phyloP scores from a whole-genome alignment of 2,113 vertebrate species.

The Amphiprion ocellaris region DNA sequence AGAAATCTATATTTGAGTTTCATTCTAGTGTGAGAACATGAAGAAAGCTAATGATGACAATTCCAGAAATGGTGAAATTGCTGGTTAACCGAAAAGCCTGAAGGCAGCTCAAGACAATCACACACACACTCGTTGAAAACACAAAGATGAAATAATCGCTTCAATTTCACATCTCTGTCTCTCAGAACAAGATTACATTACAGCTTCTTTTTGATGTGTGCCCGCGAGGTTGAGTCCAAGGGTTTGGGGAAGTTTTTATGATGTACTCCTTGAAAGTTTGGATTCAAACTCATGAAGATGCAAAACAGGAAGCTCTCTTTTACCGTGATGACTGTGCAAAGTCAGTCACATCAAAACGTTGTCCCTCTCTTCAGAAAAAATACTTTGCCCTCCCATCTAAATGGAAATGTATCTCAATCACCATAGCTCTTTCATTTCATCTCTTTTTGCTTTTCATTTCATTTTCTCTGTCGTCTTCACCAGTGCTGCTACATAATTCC shows the following conservation, averaged over 20 bases:
- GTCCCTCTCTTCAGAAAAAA: slow-evolving; percentile 62
- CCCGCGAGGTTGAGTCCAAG: slow-evolving; percentile 45
- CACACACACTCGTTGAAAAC: slow-evolving; percentile 35
- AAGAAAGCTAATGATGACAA: slow-evolving; percentile 40
- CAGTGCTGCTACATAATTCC: slow-evolving; percentile 6
- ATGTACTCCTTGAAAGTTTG: slow-evolving; percentile 65
- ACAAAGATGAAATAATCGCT: slow-evolving; percentile 73
- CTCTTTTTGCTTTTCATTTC: slow-evolving; percentile 24
- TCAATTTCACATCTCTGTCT: slow-evolving; percentile 69
- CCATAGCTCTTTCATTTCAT: slow-evolving; percentile 28
- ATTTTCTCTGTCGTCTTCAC: slow-evolving; percentile 22
- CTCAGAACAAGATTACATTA: slow-evolving; percentile 68
- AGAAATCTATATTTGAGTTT: slow-evolving; percentile 26
- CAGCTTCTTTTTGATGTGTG: slow-evolving; percentile 67
- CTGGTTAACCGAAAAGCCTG: slow-evolving; percentile 61
- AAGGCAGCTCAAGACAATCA: slow-evolving; percentile 50
- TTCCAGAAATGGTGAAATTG: slow-evolving; percentile 53
- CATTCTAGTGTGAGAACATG: background rate
- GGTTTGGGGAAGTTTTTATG: slow-evolving; percentile 55
- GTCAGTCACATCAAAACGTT: slow-evolving; percentile 69
- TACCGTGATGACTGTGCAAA: slow-evolving; percentile 63
- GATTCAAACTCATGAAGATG: slow-evolving; percentile 59
- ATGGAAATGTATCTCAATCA: slow-evolving; percentile 80
- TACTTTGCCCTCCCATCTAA: slow-evolving; percentile 76
- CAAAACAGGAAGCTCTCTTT: slow-evolving; percentile 59